These are phyloP conservation scores for Antennarius striatus DNA, from an alignment of 2,113 vertebrate genomes.

Conservation along the genomic window DNA sequence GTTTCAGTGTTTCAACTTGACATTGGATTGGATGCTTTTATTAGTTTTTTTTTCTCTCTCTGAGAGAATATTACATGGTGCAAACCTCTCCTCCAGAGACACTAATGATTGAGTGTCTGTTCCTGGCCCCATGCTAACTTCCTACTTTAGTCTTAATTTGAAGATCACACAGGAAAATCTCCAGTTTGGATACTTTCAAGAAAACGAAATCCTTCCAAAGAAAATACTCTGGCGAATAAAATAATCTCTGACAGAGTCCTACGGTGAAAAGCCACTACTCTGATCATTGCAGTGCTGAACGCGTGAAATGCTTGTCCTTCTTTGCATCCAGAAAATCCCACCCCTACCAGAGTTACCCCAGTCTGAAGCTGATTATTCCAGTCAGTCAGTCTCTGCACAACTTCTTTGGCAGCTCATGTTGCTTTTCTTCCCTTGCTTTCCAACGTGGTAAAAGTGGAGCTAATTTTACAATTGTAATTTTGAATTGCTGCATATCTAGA, in stretches of 20 bases:
- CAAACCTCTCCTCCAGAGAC: constrained; percentile 25
- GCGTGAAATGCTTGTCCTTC: constrained; percentile 3
- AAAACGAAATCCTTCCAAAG: no score
- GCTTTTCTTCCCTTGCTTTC: not conserved
- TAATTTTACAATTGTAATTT: constrained; percentile 1
- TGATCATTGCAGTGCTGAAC: not conserved
- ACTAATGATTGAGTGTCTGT: constrained; percentile 19
- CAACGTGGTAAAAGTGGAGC: constrained; percentile 9
- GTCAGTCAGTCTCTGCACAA: constrained; percentile 23
- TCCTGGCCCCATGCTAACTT: constrained; percentile 5
- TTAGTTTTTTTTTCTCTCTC: constrained; percentile 45
- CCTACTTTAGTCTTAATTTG: not conserved
- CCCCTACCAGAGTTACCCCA: constrained; percentile 3
- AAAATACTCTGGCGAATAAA: no score
- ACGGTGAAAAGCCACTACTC: not conserved
- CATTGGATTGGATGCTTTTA: constrained; percentile 63
- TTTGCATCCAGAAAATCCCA: not conserved
- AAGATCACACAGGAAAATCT: constrained; percentile 4
- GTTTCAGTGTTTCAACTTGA: constrained; percentile 52
- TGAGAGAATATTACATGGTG: constrained; percentile 40
- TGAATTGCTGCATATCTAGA: not conserved
- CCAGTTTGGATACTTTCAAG: no score
- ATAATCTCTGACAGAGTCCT: not conserved
- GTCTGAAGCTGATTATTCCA: constrained; percentile 39
- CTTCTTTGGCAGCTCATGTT: constrained; percentile 7